Evolutionary conservation across 2,888 invertebrate species (phyloP).

Genomic region (Drosophila nigricruria): DNA sequence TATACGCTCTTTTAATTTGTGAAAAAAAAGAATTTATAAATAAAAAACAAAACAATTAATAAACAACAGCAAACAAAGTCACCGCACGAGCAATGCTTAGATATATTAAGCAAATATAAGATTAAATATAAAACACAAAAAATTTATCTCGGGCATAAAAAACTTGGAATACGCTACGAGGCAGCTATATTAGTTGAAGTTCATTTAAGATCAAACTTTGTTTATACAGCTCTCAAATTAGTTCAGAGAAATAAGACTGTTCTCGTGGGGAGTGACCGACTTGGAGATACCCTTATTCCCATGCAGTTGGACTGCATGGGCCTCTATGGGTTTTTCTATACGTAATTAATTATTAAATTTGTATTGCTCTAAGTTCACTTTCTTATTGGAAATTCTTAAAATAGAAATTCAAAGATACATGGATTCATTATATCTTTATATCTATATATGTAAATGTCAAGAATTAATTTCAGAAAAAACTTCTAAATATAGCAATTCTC

Average conservation of each 20-base stretch:
- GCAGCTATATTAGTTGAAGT: not conserved
- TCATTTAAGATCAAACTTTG: not conserved
- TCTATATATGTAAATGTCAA: too few relatives aligned
- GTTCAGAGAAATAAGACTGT: too few relatives aligned
- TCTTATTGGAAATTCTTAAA: too few relatives aligned
- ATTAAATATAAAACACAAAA: slow-evolving; percentile 12
- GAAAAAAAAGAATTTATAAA: slow-evolving; percentile 37
- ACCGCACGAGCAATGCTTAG: slow-evolving; percentile 14
- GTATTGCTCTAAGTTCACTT: too few relatives aligned
- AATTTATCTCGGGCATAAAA: not conserved
- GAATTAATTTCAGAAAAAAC: too few relatives aligned
- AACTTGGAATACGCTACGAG: not conserved
- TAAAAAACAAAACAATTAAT: slow-evolving; percentile 21
- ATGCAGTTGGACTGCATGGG: too few relatives aligned
- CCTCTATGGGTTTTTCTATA: too few relatives aligned
- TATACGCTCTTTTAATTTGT: slow-evolving; percentile 35
- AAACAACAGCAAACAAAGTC: slow-evolving; percentile 19
- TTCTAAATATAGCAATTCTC: too few relatives aligned
- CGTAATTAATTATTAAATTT: too few relatives aligned
- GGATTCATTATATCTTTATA: too few relatives aligned
- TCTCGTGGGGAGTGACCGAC: not conserved
- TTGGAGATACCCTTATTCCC: not conserved
- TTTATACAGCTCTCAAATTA: not conserved
- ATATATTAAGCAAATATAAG: slow-evolving; percentile 28
- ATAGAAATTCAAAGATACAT: too few relatives aligned